A percentile compares a stretch with the other conserved stretches of the same genome.
These are phyloP conservation scores for Lithobates sylvaticus DNA, from an alignment of 2,797 vertebrate genomes.

Conservation along the genomic window DNA sequence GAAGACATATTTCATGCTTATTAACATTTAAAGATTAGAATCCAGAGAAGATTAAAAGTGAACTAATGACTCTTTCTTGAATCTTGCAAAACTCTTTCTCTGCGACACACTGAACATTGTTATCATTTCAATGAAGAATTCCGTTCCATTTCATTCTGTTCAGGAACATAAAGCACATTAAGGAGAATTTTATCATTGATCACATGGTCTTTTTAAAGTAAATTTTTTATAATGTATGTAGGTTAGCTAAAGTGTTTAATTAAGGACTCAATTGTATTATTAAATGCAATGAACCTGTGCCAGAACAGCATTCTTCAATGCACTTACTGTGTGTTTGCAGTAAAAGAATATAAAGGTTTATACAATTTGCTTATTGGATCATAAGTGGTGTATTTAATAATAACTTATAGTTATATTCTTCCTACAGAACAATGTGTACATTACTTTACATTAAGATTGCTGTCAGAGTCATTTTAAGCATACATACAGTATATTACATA, in stretches of 20 bases:
- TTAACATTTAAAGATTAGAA: slow-evolving; percentile 46
- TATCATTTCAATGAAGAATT: slow-evolving; percentile 14
- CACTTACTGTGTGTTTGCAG: too few species aligned
- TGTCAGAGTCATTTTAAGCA: too few species aligned
- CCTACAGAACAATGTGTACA: too few species aligned
- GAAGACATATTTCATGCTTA: slow-evolving; percentile 33
- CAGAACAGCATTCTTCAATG: background rate
- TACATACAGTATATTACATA: too few species aligned
- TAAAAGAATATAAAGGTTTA: too few species aligned
- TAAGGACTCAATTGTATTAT: background rate
- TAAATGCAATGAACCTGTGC: background rate
- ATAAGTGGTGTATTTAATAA: too few species aligned
- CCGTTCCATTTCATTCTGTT: slow-evolving; percentile 36
- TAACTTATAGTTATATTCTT: too few species aligned
- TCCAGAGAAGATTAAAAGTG: slow-evolving; percentile 31
- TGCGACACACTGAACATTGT: slow-evolving; percentile 19
- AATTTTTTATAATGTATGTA: background rate
- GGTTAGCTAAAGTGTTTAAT: background rate
- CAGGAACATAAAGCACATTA: slow-evolving; percentile 16
- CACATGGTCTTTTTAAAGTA: background rate
- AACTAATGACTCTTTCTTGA: slow-evolving; percentile 38
- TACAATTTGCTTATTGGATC: too few species aligned
- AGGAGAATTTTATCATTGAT: background rate
- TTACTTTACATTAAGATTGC: too few species aligned
- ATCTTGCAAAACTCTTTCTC: slow-evolving; percentile 18